Conservation (phyloP, 2,888 invertebrate species). For the Carabus problematicus region DNA sequence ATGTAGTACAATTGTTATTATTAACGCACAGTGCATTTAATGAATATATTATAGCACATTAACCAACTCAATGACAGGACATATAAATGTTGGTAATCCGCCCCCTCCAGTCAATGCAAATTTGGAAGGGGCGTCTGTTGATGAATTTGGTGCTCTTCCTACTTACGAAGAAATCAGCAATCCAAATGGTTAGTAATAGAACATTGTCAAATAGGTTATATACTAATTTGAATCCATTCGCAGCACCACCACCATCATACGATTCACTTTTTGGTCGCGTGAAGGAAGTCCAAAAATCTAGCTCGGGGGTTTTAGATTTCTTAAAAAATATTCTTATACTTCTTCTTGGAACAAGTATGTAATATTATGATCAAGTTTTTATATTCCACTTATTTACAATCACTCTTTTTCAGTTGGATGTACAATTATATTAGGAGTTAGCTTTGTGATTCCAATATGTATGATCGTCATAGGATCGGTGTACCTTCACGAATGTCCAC, state of each 20-base stretch:
- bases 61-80: constrained; percentile 47
- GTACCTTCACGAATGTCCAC: constrained; percentile 70
- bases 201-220: constrained; percentile 25
- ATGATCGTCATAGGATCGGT: constrained; percentile 73
- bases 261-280: constrained; percentile 72
- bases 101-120: constrained; percentile 50
- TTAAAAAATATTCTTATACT: constrained; percentile 67
- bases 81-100: constrained; percentile 45
- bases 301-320: constrained; percentile 68
- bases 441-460: constrained; percentile 69
- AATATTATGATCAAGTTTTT: constrained; percentile 28
- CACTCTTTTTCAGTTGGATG: constrained; percentile 65
- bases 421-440: constrained; percentile 68
- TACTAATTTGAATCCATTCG: constrained; percentile 42
- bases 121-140: constrained; percentile 46
- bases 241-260: constrained; percentile 72
- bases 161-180: constrained; percentile 69
- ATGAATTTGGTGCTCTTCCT: constrained; percentile 63
- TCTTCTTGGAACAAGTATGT: constrained; percentile 70
- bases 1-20: background rate
- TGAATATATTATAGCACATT: constrained; percentile 17
- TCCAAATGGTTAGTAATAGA: constrained; percentile 62
- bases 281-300: constrained; percentile 66
- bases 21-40: constrained; percentile 8
- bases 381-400: constrained; percentile 32